phyloP scores from a whole-genome alignment of 2,888 invertebrate species.

The Aplocera efformata region DNA sequence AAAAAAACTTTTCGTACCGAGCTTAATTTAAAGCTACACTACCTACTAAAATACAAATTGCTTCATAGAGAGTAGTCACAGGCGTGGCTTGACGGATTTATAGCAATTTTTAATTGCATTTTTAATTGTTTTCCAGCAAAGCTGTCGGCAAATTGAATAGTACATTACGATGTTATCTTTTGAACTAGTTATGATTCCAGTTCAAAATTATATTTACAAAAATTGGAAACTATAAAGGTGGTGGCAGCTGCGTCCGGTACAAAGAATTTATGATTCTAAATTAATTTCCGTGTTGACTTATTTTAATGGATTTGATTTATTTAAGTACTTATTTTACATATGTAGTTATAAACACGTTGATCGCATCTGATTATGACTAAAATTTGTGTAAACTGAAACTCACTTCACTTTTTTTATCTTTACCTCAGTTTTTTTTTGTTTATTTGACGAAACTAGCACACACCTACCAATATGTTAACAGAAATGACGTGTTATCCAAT shows the following conservation, averaged over 20 bases:
- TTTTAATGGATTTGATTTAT: neutral
- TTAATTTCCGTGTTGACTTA: slow-evolving; percentile 2
- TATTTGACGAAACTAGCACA: too few relatives aligned
- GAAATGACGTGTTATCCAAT: too few relatives aligned
- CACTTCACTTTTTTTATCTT: too few relatives aligned
- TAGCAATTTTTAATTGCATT: slow-evolving; percentile 72
- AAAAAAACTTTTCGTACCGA: too few relatives aligned
- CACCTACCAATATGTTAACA: too few relatives aligned
- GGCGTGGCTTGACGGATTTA: slow-evolving; percentile 74
- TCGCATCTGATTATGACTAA: too few relatives aligned
- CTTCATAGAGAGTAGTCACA: slow-evolving; percentile 11
- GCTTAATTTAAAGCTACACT: slow-evolving; percentile 3
- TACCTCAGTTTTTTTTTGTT: too few relatives aligned
- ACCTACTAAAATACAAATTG: neutral
- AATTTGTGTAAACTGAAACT: too few relatives aligned
- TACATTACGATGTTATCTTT: slow-evolving; percentile 52
- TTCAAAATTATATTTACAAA: slow-evolving; percentile 9
- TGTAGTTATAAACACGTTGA: too few relatives aligned
- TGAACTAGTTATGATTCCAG: slow-evolving; percentile 28
- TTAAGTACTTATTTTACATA: too few relatives aligned
- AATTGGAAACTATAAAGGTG: slow-evolving; percentile 17
- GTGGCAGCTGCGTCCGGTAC: slow-evolving; percentile 24
- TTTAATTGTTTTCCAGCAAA: slow-evolving; percentile 76
- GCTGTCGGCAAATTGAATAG: slow-evolving; percentile 70
- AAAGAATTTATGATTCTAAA: slow-evolving; percentile 1